Evolutionary conservation across 2,113 vertebrate species (phyloP).

Genomic region (Anolis sagrei): DNA sequence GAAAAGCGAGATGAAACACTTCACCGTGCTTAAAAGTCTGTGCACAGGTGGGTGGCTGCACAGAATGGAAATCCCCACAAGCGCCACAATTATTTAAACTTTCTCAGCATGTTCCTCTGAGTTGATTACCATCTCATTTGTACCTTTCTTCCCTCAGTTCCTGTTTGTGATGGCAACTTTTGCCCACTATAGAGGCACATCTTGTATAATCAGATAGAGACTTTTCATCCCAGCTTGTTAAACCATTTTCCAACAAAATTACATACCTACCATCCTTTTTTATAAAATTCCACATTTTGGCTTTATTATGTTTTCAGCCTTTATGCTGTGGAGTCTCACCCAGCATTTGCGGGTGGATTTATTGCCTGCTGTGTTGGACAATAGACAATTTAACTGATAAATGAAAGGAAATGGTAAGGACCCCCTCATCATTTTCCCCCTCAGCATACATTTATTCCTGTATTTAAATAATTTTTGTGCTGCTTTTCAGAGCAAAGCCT

Average conservation of each 20-base stretch:
- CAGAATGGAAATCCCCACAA: constrained; percentile 35
- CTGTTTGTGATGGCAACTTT: constrained; percentile 21
- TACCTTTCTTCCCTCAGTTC: constrained; percentile 27
- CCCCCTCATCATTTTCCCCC: too few relatives aligned
- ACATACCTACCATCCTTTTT: background rate
- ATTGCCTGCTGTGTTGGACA: background rate
- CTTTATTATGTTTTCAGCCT: rapidly evolving
- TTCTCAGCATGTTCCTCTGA: constrained; percentile 49
- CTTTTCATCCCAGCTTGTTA: constrained; percentile 17
- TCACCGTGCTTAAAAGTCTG: constrained; percentile 49
- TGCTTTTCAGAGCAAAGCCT: too few relatives aligned
- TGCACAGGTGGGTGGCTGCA: constrained; percentile 49
- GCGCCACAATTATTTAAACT: constrained; percentile 50
- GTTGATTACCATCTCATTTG: constrained; percentile 44
- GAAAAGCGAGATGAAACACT: constrained; percentile 58
- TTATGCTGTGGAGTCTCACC: constrained; percentile 8
- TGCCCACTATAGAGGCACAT: constrained; percentile 12
- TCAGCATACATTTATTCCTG: too few relatives aligned
- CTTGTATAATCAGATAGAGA: background rate
- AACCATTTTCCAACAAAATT: background rate
- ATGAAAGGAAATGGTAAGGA: background rate
- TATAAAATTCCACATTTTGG: constrained; percentile 20
- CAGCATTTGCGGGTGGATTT: background rate
- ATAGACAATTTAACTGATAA: background rate
- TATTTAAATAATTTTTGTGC: too few relatives aligned